Evolutionary conservation across 2,797 vertebrate species (phyloP).

Genomic region (Eupleurogrammus muticus): DNA sequence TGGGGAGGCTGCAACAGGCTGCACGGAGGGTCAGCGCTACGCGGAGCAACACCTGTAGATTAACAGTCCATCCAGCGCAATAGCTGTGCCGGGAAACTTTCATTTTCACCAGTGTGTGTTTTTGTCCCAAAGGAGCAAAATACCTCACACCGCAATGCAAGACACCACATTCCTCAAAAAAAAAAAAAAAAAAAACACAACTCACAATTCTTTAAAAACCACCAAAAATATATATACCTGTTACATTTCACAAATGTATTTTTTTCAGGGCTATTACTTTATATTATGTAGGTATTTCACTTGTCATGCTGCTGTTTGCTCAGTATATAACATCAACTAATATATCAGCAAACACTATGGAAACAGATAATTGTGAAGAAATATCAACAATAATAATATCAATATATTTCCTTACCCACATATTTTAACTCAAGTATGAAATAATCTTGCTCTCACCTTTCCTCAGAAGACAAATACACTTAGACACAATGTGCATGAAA

Average conservation of each 20-base stretch:
- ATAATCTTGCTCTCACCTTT: background rate
- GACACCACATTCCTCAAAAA: conserved; percentile 1
- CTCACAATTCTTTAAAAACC: background rate
- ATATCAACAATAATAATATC: background rate
- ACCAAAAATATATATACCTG: background rate
- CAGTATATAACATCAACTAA: background rate
- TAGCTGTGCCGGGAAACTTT: background rate
- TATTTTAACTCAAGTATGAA: too few species aligned
- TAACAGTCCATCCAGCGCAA: background rate
- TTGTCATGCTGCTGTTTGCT: background rate
- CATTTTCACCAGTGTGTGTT: background rate
- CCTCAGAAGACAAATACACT: background rate
- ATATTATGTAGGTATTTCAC: background rate
- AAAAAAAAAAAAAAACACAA: background rate
- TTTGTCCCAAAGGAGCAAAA: conserved; percentile 10
- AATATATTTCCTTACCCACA: too few species aligned
- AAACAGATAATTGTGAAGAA: too few species aligned
- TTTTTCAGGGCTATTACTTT: background rate
- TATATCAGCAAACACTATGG: too few species aligned
- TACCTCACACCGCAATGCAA: background rate
- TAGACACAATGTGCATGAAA: background rate
- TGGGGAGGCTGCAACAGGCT: conserved; percentile 20
- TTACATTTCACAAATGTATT: conserved; percentile 15
- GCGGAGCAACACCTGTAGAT: conserved; percentile 9
- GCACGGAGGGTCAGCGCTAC: conserved; percentile 13